Evolutionary conservation across 2,113 vertebrate species (phyloP).

Genomic region (Parus major): DNA sequence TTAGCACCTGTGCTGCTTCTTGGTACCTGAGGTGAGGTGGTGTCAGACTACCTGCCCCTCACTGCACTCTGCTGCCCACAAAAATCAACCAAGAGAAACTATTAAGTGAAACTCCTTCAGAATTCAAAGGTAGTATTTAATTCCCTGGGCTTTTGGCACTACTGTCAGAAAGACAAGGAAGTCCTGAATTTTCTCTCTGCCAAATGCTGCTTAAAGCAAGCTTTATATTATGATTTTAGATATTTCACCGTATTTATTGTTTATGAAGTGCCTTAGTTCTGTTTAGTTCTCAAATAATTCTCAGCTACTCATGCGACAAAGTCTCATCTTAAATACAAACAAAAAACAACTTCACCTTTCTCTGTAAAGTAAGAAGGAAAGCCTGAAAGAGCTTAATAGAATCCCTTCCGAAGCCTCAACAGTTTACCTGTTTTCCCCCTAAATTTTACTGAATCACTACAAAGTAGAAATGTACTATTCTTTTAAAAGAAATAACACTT

Average conservation of each 20-base stretch:
- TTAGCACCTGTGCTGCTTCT: neutral
- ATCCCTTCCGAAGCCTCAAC: neutral
- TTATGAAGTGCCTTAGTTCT: neutral
- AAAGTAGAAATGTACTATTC: neutral
- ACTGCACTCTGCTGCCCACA: neutral
- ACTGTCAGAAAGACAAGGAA: neutral
- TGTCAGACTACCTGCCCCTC: neutral
- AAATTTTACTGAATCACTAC: neutral
- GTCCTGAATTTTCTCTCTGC: neutral
- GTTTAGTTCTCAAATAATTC: neutral
- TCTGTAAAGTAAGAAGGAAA: neutral
- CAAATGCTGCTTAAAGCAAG: neutral
- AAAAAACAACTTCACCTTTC: neutral
- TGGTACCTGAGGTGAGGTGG: rapidly evolving
- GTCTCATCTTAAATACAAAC: neutral
- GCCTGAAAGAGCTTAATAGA: neutral
- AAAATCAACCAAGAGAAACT: neutral
- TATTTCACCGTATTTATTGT: neutral
- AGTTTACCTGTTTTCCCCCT: neutral
- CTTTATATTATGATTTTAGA: neutral
- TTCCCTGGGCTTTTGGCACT: neutral
- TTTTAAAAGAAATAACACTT: neutral
- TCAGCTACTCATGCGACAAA: neutral
- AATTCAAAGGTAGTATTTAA: neutral
- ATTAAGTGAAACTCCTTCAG: neutral